Percentiles rank a stretch among this genome's conserved stretches.
These are phyloP conservation scores for Prolemur simus DNA, from an alignment of 2,113 vertebrate species.

Conservation along the genomic window DNA sequence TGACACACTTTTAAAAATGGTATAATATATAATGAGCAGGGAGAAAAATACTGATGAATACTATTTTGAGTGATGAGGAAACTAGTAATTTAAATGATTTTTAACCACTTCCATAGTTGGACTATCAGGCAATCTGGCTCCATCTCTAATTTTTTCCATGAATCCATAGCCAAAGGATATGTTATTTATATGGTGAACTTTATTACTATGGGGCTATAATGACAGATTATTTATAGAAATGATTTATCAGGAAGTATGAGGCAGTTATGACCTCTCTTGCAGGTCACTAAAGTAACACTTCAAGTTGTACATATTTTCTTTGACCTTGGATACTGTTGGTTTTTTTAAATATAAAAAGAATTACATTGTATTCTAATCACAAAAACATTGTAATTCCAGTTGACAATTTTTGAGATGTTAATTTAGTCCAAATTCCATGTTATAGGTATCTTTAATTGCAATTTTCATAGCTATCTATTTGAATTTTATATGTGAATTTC, in stretches of 20 bases:
- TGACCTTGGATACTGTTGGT: background rate
- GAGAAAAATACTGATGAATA: background rate
- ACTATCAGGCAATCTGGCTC: background rate
- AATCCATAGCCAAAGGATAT: background rate
- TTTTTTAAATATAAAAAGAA: background rate
- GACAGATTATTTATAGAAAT: constrained; percentile 10
- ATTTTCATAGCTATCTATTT: background rate
- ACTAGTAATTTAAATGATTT: background rate
- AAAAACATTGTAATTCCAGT: background rate
- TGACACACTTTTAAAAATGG: background rate
- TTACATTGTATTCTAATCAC: background rate
- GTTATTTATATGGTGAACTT: background rate
- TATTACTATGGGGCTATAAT: background rate
- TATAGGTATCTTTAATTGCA: background rate
- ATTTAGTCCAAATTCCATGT: background rate
- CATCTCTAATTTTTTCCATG: background rate
- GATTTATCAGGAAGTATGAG: background rate
- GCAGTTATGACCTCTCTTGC: background rate
- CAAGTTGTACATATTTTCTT: constrained; percentile 14
- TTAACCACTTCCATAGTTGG: background rate
- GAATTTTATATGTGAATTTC: background rate
- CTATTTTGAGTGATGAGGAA: background rate
- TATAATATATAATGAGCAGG: background rate
- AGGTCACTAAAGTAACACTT: background rate
- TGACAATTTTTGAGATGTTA: background rate